Conservation (phyloP, 2,888 invertebrate species). For the Rhogogaster chlorosoma region DNA sequence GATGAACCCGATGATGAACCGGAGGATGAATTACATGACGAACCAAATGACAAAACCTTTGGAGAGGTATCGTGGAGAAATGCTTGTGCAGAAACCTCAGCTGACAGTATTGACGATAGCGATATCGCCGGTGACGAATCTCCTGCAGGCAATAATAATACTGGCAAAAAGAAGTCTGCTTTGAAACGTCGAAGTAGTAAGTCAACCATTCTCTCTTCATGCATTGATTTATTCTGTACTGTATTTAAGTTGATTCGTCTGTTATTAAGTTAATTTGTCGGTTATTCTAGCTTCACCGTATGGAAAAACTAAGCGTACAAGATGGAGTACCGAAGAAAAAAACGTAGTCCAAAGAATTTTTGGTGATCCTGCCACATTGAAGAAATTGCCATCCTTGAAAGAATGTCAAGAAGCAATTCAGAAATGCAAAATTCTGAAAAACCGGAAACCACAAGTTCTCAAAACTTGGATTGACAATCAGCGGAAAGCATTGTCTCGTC, state of each 20-base stretch:
- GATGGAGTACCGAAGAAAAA: background rate
- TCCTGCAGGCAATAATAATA: background rate
- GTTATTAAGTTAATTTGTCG: no score
- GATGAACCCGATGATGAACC: background rate
- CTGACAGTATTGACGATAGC: background rate
- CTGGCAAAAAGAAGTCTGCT: background rate
- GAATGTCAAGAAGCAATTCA: background rate
- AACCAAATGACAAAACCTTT: no score
- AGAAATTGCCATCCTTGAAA: slow-evolving; percentile 2
- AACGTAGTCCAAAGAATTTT: background rate
- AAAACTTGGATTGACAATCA: slow-evolving; percentile 29
- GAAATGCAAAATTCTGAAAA: background rate
- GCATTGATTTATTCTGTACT: background rate
- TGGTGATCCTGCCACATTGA: background rate
- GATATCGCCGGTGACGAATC: background rate
- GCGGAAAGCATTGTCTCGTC: background rate
- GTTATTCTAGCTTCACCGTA: slow-evolving; percentile 13
- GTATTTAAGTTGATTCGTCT: background rate
- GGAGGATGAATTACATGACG: background rate
- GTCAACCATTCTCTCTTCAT: background rate
- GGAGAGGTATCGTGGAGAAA: background rate
- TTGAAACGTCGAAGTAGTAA: slow-evolving; percentile 2
- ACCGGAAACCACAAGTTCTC: background rate
- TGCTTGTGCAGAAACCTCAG: background rate
- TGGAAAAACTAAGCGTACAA: slow-evolving; percentile 2